Evolutionary conservation across 2,113 vertebrate genomes (phyloP).

Genomic region (Sapayoa aenigma): DNA sequence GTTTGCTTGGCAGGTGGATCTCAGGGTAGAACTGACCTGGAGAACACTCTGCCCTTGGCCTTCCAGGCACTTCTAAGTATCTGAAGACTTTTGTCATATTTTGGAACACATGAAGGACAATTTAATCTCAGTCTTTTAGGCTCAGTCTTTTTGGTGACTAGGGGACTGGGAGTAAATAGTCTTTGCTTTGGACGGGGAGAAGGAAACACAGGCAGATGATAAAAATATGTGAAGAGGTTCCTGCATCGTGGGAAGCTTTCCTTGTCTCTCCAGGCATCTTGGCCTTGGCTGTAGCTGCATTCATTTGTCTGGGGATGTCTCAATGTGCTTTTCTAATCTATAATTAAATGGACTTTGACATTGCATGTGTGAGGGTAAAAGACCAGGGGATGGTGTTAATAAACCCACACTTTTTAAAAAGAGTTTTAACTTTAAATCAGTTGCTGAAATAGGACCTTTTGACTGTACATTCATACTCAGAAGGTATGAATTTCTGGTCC

Average conservation of each 20-base stretch:
- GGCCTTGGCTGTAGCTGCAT: not conserved
- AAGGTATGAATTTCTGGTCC: not conserved
- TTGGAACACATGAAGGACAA: not conserved
- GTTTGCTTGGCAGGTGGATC: not conserved
- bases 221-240: not conserved
- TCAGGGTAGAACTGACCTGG: not conserved
- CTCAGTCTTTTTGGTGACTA: not conserved
- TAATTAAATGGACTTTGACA: not conserved
- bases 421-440: not conserved
- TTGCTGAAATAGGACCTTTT: not conserved
- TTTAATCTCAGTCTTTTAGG: not conserved
- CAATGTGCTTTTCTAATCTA: not conserved
- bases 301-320: not conserved
- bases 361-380: not conserved
- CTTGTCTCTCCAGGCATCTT: not conserved
- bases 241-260: not conserved
- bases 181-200: not conserved
- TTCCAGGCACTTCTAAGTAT: not conserved
- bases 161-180: not conserved
- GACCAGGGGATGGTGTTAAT: not conserved
- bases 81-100: not conserved
- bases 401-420: not conserved
- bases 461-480: accelerated
- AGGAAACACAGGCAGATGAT: not conserved
- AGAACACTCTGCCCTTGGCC: not conserved